These are phyloP conservation scores for Lagocephalus sceleratus DNA, from an alignment of 2,797 vertebrate species.

Conservation along the genomic window DNA sequence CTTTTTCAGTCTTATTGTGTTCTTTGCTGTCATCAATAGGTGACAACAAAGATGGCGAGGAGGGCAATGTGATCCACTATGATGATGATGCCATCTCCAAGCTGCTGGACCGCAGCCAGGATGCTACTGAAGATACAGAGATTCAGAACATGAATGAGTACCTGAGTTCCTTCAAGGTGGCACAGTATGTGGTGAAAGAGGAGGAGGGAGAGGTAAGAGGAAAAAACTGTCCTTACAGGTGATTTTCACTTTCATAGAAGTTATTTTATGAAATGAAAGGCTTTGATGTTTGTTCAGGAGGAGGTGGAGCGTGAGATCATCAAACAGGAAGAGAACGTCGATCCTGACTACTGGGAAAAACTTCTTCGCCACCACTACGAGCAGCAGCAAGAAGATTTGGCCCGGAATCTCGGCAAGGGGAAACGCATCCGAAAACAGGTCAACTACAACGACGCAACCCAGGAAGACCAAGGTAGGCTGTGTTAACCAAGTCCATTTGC, in stretches of 20 bases:
- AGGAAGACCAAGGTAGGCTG: slow-evolving; percentile 95
- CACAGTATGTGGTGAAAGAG: slow-evolving; percentile 97
- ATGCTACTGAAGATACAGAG: slow-evolving; percentile 92
- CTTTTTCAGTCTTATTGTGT: background rate
- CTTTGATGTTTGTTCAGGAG: slow-evolving; percentile 74
- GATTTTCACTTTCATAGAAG: background rate
- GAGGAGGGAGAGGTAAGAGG: slow-evolving; percentile 93
- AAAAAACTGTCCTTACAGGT: no score
- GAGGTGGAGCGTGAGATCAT: slow-evolving; percentile 98
- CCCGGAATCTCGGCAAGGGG: slow-evolving; percentile 94
- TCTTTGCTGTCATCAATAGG: slow-evolving; percentile 65
- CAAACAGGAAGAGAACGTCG: slow-evolving; percentile 98
- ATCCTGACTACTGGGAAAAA: slow-evolving; percentile 99
- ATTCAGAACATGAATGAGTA: slow-evolving; percentile 99
- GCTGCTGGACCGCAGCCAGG: slow-evolving; percentile 93
- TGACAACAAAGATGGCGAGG: slow-evolving; percentile 93
- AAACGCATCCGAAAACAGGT: slow-evolving; percentile 98
- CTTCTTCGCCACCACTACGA: slow-evolving; percentile 96
- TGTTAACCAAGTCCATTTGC: no score
- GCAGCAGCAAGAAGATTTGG: slow-evolving; percentile 97
- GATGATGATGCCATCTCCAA: slow-evolving; percentile 95
- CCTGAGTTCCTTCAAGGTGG: slow-evolving; percentile 99
- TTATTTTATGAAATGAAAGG: no score
- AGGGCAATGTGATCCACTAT: slow-evolving; percentile 96
- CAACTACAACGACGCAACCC: slow-evolving; percentile 97